phyloP scores from a whole-genome alignment of 2,888 invertebrate genomes.

The Elmis aenea region DNA sequence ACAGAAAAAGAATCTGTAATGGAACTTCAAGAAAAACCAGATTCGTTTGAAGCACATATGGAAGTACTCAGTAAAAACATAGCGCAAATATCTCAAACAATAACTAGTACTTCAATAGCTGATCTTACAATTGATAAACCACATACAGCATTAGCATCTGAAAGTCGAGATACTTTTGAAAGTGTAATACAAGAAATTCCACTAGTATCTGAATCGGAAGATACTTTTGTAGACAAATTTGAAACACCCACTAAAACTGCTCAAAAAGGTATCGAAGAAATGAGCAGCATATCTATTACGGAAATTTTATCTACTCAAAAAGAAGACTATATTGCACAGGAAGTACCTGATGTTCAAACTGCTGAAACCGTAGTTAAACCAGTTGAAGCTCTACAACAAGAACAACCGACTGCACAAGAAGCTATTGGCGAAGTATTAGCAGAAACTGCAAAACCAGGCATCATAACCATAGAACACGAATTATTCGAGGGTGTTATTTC shows the following conservation, averaged over 20 bases:
- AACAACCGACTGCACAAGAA: slow-evolving; percentile 34
- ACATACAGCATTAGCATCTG: slow-evolving; percentile 28
- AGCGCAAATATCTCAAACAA: slow-evolving; percentile 13
- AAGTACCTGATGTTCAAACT: slow-evolving; percentile 27
- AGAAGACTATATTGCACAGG: slow-evolving; percentile 31
- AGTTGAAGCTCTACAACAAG: slow-evolving; percentile 39
- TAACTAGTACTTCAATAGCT: slow-evolving; percentile 17
- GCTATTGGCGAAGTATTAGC: slow-evolving; percentile 30
- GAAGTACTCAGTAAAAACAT: slow-evolving; percentile 2
- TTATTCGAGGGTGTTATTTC: slow-evolving; percentile 44
- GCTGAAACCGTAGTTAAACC: slow-evolving; percentile 39
- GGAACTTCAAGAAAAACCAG: slow-evolving; percentile 4
- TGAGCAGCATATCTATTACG: slow-evolving; percentile 55
- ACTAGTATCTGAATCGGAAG: slow-evolving; percentile 43
- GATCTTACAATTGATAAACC: slow-evolving; percentile 28
- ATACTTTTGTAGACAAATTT: slow-evolving; percentile 42
- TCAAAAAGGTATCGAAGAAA: slow-evolving; percentile 51
- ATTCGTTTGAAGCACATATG: background rate
- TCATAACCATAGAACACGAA: slow-evolving; percentile 39
- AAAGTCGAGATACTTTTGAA: slow-evolving; percentile 43
- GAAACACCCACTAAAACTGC: slow-evolving; percentile 52
- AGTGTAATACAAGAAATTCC: slow-evolving; percentile 43
- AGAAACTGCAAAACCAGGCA: slow-evolving; percentile 32
- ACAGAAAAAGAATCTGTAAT: slow-evolving; percentile 17
- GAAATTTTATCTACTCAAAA: slow-evolving; percentile 50